Evolutionary conservation across 2,113 vertebrate species (phyloP).

Genomic region (Peromyscus californicus): DNA sequence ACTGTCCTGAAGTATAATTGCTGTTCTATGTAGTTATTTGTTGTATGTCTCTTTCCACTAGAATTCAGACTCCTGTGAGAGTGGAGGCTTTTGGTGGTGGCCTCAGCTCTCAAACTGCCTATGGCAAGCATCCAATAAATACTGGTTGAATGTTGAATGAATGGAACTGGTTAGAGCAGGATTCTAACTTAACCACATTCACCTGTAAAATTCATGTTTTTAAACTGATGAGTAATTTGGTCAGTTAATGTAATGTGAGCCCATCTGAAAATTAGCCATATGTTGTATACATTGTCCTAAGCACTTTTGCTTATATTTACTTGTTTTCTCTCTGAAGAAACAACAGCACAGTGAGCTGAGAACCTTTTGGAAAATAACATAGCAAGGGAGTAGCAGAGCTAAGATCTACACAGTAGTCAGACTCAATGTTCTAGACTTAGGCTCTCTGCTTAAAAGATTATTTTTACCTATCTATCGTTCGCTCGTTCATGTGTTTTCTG

Average conservation of each 20-base stretch:
- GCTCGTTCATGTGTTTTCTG: not conserved
- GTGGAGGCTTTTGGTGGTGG: not conserved
- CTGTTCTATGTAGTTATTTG: conserved; percentile 15
- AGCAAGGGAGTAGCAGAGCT: not conserved
- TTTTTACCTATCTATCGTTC: not conserved
- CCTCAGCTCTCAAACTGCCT: not conserved
- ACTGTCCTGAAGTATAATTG: not conserved
- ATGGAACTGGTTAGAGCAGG: not conserved
- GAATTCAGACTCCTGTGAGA: not conserved
- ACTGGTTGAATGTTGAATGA: not conserved
- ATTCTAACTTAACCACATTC: conserved; percentile 26
- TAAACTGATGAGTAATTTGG: not conserved
- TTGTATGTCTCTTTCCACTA: not conserved
- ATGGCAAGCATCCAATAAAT: not conserved
- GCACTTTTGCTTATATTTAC: not conserved
- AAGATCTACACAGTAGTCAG: not conserved
- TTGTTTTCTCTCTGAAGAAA: not conserved
- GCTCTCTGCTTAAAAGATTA: not conserved
- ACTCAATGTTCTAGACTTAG: not conserved
- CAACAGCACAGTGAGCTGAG: not conserved
- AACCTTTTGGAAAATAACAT: not conserved
- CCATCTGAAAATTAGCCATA: conserved; percentile 5
- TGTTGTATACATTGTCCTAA: not conserved
- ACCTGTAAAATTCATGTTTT: conserved; percentile 20
- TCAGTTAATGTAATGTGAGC: conserved; percentile 6